Percentiles rank a stretch among this genome's conserved stretches.
phyloP scores from a whole-genome alignment of 2,888 invertebrate genomes.

The Candidula unifasciata region DNA sequence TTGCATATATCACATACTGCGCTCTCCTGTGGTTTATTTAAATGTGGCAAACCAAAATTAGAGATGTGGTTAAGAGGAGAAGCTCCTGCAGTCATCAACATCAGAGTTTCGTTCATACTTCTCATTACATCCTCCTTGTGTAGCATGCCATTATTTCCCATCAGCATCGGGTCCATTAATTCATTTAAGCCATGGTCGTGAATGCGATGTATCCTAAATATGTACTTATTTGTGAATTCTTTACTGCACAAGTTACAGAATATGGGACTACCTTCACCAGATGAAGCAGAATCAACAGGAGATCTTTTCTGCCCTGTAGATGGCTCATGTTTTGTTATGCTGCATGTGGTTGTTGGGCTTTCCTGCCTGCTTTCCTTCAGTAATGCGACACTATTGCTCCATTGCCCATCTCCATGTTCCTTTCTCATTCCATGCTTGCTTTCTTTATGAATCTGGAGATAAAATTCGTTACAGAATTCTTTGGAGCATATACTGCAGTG shows the following conservation, averaged over 20 bases:
- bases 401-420: constrained; percentile 59
- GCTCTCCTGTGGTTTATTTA: constrained; percentile 70
- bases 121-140: constrained; percentile 50
- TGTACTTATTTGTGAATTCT: constrained; percentile 93
- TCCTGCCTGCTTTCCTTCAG: constrained; percentile 60
- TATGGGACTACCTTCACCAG: constrained; percentile 57
- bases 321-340: constrained; percentile 8
- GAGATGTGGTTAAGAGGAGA: constrained; percentile 41
- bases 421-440: constrained; percentile 76
- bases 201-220: constrained; percentile 74
- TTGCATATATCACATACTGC: constrained; percentile 93
- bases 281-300: constrained; percentile 3
- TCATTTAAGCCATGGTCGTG: constrained; percentile 71
- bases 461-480: constrained; percentile 77
- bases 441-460: constrained; percentile 76
- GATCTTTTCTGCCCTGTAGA: neutral
- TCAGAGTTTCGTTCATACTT: constrained; percentile 52
- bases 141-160: constrained; percentile 51
- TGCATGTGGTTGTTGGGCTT: constrained; percentile 50
- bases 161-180: constrained; percentile 46
- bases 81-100: constrained; percentile 56
- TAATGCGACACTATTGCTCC: constrained; percentile 44
- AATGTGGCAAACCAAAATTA: constrained; percentile 3
- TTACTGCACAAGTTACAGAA: constrained; percentile 80
- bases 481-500: constrained; percentile 93